Conservation (phyloP, 2,113 vertebrate genomes). For the Sterrhoptilus dennistouni region DNA sequence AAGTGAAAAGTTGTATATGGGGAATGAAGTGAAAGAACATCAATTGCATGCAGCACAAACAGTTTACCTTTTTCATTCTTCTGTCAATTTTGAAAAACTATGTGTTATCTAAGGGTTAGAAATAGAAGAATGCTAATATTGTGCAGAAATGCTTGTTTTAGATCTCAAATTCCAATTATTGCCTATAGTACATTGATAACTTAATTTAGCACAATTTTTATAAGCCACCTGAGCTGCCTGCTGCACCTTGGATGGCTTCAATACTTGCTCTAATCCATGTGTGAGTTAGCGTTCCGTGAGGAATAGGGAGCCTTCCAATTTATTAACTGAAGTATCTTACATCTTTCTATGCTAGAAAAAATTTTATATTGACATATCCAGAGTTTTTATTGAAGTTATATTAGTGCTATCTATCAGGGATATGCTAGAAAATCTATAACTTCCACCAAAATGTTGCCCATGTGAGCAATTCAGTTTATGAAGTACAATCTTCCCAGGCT, state of each 20-base stretch:
- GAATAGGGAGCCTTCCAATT: slow-evolving; percentile 76
- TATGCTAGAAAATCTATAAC: slow-evolving; percentile 97
- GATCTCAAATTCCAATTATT: neutral
- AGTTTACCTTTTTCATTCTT: neutral
- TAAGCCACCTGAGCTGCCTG: slow-evolving; percentile 25
- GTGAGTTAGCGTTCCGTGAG: slow-evolving; percentile 75
- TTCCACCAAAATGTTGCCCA: slow-evolving; percentile 89
- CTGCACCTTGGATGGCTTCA: slow-evolving; percentile 66
- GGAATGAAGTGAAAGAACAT: neutral
- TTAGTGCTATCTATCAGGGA: slow-evolving; percentile 98
- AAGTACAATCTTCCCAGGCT: slow-evolving; percentile 89
- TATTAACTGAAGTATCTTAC: slow-evolving; percentile 80
- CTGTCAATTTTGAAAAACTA: neutral
- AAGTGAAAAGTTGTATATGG: neutral
- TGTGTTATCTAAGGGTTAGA: neutral
- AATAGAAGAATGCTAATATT: neutral
- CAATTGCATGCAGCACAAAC: neutral
- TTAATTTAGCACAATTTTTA: slow-evolving; percentile 21
- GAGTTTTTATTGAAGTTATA: slow-evolving; percentile 98
- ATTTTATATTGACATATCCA: slow-evolving; percentile 90
- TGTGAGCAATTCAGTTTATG: slow-evolving; percentile 92
- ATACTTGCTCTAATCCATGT: slow-evolving; percentile 73
- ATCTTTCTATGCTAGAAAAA: slow-evolving; percentile 73
- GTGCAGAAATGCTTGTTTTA: neutral
- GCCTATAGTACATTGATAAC: neutral